Base-by-base conservation (phyloP, 2,888 invertebrate genomes). In the Leptinotarsa haldemani region DNA sequence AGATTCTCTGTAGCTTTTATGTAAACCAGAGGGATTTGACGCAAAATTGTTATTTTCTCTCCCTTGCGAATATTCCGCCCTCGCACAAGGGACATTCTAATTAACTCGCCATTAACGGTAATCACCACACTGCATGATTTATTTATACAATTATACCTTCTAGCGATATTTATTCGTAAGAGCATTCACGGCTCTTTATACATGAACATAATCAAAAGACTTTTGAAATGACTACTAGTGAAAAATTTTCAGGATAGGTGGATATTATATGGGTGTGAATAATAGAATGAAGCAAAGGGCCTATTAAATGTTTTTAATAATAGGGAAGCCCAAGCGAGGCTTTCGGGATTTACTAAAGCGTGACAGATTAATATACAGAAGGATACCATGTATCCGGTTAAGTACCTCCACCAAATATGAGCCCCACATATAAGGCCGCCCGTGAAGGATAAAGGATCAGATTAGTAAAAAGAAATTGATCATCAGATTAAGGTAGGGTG, bases 41-140 rank as follows among this genome's bases (percentile, higher is more conserved):
- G 61, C 25, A 40, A 61, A 61, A 61, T 40, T 25, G 18, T 30
- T 61, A 61, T 25, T 61, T 61, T 63, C 47, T 2, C 50, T 61
- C 61, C 61, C 61, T 47, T 20, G 47, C 61, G 20, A 56, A 53
- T 70, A 65, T 52, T 12, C 40, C 52, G 4, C 47, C 58, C 65
- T 46, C 61, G 67, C 80, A 73, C 77, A 40, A 47, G 77, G 76
- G 77, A 77, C 71, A 74, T 71, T 76, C 71, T 80, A 81, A 82
- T 82, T 80, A 82, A 80, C 79, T 77, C 77, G 74, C 78, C 80
- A 82, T 82, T 82, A 79, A 73, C 74, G 73, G 66, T 76, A 78
- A 80, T 77, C 76, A 77, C 76, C 74, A 70, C 74, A 61, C 67
- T 78, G 80, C 79, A 82, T 82, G 79, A 82, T 82, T 82, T 80